Base-by-base conservation (phyloP, 2,888 invertebrate species). In the Octonoba sinensis region DNA sequence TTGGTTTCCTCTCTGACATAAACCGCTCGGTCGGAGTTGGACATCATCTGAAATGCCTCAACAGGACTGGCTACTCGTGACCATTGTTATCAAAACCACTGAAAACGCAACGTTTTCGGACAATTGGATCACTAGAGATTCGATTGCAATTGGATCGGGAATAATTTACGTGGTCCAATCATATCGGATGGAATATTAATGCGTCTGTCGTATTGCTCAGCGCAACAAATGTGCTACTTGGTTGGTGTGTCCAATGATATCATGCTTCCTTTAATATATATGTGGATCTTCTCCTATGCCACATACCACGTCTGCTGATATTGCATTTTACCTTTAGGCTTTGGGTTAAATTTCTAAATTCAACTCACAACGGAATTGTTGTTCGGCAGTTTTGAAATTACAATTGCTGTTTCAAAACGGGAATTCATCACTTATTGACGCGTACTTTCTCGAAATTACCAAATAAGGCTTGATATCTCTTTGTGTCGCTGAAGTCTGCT, bases 221-320 rank as follows among this genome's bases (percentile, higher is more conserved):
- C 47, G 74, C 60, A 75, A 54, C 67, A 67, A 75, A 75, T 75
- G 60, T 67, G 75, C 67, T 75, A 47, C 18, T 27, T 24, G 46
- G 57, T 51, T 27, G 67, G 36, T 60, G 59, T 75, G 69, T 51
- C 75, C 57, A 60, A 75, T 67, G 44, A 27, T 65, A 66, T 74
- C 66, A 74, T 72, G 74, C 66, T 54, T 54, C 67, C 75, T 75
- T 67, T 75, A 75, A 75, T 75, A 75, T 67, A 69, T 67, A 60
- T 47, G 71, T 60, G 49, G 60, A 60, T 71, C 49, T 59, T 27
- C 71, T 22, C 27, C 57, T 44, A 18, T 46, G 54, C 24, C 36
- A 59, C 47, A 36, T 36, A 6, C 36, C 3, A 36, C 36, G 36
- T 36, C 36, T 36, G 36, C 36, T 36, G 11, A 36, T 36, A 36